Base-by-base conservation (phyloP, 2,113 vertebrate genomes). In the Typhlomys cinereus region DNA sequence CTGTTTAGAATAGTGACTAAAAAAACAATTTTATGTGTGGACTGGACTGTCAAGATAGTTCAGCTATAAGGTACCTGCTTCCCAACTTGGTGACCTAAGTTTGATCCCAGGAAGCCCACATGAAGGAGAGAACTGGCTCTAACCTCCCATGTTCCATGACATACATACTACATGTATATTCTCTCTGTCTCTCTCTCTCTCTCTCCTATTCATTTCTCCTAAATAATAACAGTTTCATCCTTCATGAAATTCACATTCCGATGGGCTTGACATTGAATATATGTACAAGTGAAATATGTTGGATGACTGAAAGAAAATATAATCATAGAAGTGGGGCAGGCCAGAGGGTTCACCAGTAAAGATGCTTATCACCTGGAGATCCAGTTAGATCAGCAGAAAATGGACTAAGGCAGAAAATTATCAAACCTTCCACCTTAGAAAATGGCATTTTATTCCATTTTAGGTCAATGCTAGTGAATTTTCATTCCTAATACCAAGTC, bases 401-500 rank as follows among this genome's bases (percentile, higher is more conserved):
- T 23, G 3, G 7, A 76, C 48, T 67, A 67, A 76, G 44, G 13
- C 64, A 48, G 66, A 74, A 66, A 76, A 66, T 54, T 75, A 48
- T 61, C n/a, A 82, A 14, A 87, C 73, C 44, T 31, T 64, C 6
- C 20, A 83, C 18, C 17, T 75, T 88, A 20, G n/a, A 94, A 90
- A 89, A 87, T 59, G 39, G 17, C 15, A 80, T 92, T 90, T 85
- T 74, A 36, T 20, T 93, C 6, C 20, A 64, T 59, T 39, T 82
- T 69, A 75, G 52, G 71, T 48, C 36, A 62, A 52, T 86, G 34
- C 10, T n/a, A 64, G 76, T 64, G 18, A 4, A 87, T 84, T 93
- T 87, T 15, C 62, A 61, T 75, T 89, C 82, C 81, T 92, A 83
- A 39, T 54, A 71, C n/a, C n/a, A n/a, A n/a, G n/a, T n/a, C n/a